phyloP scores from a whole-genome alignment of 2,888 invertebrate species.

The Choreutis nemorana region DNA sequence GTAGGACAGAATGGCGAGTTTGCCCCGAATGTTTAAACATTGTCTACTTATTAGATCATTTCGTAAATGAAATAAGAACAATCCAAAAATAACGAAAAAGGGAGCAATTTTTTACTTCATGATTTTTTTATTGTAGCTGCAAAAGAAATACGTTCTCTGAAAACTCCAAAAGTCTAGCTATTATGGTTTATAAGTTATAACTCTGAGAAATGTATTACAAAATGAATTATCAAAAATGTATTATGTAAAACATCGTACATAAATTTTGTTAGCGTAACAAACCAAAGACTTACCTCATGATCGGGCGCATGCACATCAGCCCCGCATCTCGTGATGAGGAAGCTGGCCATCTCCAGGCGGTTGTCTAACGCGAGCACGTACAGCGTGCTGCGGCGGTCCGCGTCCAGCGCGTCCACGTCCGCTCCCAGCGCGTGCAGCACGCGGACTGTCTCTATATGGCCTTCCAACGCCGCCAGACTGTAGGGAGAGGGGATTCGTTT shows the following conservation, averaged over 20 bases:
- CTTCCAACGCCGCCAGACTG: constrained; percentile 82
- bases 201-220: too few relatives aligned
- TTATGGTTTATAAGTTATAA: too few relatives aligned
- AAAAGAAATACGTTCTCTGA: neutral
- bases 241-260: too few relatives aligned
- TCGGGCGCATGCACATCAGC: constrained; percentile 89
- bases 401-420: constrained; percentile 88
- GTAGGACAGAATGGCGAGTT: too few relatives aligned
- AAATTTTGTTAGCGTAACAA: constrained; percentile 6
- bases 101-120: too few relatives aligned
- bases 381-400: constrained; percentile 90
- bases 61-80: too few relatives aligned
- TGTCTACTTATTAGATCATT: too few relatives aligned
- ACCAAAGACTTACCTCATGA: constrained; percentile 69
- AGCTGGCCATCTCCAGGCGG: constrained; percentile 82
- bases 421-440: constrained; percentile 77
- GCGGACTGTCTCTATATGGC: constrained; percentile 81
- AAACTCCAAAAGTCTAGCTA: constrained; percentile 58
- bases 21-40: too few relatives aligned
- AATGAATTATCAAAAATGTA: too few relatives aligned
- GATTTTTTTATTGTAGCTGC: too few relatives aligned
- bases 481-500: too few relatives aligned
- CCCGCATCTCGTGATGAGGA: constrained; percentile 76
- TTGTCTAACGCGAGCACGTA: constrained; percentile 92
- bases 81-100: too few relatives aligned